Base-by-base conservation (phyloP, 2,113 vertebrate species). In the Glaucidium brasilianum region DNA sequence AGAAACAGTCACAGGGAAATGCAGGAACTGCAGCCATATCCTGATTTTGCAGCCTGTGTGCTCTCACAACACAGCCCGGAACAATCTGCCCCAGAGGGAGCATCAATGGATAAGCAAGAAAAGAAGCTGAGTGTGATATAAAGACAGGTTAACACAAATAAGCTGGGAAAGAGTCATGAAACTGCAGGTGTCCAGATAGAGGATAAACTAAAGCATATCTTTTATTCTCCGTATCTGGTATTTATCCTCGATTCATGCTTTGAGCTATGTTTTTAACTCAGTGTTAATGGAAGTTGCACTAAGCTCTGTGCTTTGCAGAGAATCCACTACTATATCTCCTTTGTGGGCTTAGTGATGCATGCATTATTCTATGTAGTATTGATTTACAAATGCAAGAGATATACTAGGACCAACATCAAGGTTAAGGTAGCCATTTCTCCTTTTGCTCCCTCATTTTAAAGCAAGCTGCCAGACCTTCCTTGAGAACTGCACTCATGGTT, bases 191-290 rank as follows among this genome's bases (percentile, higher is more conserved):
- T 90, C 79, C 73, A 72, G 77, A 96, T 84, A 74, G 94, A 94
- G 62, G 84, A 84, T 21, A 88, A 89, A 45, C 49, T 86, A 76
- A 91, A 97, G 34, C 60, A 59, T 64, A 84, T 49, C 16, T 90
- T 95, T 93, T 71, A 76, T 80, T 92, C 53, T 82, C 64, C 6
- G 1, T 72, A 73, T 91, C 81, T 96, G 78, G 37, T 92, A 92
- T 94, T 85, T 96, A 92, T 92, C 72, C 60, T 80, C 66, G 59
- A 88, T 91, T 87, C 88, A 58, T 72, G 68, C 72, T 95, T 91
- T 69, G 59, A 67, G 56, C 84, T 92, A 13, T 90, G 90, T 90
- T 97, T 96, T 94, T 88, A 92, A 80, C 74, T 77, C 49, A 26
- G 22, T 77, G 37, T 68, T 94, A 92, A 94, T 76, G 58, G 87